Evolutionary conservation across 2,797 vertebrate genomes (phyloP).

Genomic region (Cottoperca gobio): DNA sequence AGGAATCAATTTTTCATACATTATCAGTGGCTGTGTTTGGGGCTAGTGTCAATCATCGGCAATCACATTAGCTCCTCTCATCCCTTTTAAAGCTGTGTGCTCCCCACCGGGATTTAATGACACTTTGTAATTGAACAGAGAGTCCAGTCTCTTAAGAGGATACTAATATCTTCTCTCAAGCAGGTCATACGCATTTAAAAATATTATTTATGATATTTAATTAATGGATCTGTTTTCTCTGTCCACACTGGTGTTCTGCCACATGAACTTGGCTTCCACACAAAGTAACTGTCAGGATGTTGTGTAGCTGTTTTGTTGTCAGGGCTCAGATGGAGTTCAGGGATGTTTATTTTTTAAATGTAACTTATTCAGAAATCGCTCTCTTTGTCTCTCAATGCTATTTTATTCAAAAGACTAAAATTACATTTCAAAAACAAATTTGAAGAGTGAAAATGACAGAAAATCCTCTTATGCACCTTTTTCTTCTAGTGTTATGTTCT

Average conservation of each 20-base stretch:
- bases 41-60: slow-evolving; percentile 8
- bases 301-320: background rate
- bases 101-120: too few species aligned
- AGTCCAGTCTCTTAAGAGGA: too few species aligned
- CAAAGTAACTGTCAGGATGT: too few species aligned
- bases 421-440: background rate
- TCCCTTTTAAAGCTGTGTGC: slow-evolving; percentile 1
- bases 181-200: too few species aligned
- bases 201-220: background rate
- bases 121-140: too few species aligned
- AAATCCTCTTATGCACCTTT: background rate
- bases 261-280: too few species aligned
- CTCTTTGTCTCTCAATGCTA: background rate
- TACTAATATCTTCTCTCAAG: too few species aligned
- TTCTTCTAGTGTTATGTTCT: background rate
- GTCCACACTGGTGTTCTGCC: too few species aligned
- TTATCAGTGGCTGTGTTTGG: slow-evolving; percentile 10
- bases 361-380: background rate
- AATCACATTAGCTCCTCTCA: slow-evolving; percentile 5
- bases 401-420: background rate
- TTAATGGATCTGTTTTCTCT: background rate
- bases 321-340: background rate
- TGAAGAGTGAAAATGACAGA: background rate
- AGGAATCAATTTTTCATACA: slow-evolving; percentile 24
- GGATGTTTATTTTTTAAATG: background rate